Base-by-base conservation (phyloP, 2,888 invertebrate genomes). In the Psylliodes chrysocephalus region DNA sequence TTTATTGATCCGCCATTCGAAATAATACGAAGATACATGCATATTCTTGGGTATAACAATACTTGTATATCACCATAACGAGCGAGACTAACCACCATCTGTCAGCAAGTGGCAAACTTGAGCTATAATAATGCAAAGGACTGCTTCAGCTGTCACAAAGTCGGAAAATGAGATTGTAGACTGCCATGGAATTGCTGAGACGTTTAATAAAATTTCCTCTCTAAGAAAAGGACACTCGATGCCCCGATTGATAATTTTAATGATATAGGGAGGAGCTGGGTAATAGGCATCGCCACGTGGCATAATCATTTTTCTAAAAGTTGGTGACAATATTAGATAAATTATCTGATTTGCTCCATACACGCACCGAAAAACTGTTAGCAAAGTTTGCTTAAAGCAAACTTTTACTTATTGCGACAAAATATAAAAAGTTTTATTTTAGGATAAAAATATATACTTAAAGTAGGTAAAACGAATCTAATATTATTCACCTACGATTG, bases 81-180 rank as follows among this genome's bases (percentile, higher is more conserved):
- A 55, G 54, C 52, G 14, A 51, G 54, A 51, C 54, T 60, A 60
- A 53, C 64, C 64, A 60, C 54, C 64, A 60, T 60, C 60, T 64
- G 64, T 64, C 64, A 64, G 51, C 55, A 60, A 64, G 64, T 60
- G 64, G 64, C 49, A 47, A 64, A 64, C 64, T 64, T 64, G 51
- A 60, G 55, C 64, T 51, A 60, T 64, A 63, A 64, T 56, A 64
- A 60, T 60, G 55, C 51, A 60, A 55, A 60, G 60, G 59, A 64
- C 55, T 44, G 35, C 52, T 44, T 35, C 63, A 46, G 63, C 57
- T 63, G 63, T 63, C 57, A 63, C 49, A 63, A 52, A 57, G 44
- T 60, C 53, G 46, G 35, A 52, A 49, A 63, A 52, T 57, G 46
- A 51, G 46, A 63, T 52, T 46, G 49, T 42, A 35, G 35, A 47